Base-by-base conservation (phyloP, 2,113 vertebrate genomes). In the Verasper variegatus region DNA sequence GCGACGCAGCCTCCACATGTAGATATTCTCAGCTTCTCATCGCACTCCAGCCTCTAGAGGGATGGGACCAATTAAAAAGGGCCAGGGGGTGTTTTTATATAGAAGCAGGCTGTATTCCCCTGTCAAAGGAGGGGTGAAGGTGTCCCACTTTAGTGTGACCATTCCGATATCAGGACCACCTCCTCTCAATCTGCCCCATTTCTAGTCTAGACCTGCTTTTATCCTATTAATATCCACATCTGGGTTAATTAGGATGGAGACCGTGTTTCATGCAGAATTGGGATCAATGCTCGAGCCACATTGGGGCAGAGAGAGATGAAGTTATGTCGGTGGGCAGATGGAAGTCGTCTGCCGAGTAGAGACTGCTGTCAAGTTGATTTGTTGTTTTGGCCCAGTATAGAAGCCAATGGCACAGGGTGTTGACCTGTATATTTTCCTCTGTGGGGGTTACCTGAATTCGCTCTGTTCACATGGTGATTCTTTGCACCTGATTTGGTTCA, bases 241-340 rank as follows among this genome's bases (percentile, higher is more conserved):
- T 95, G 92, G 94, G 94, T 94, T 95, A 95, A 95, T 95, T 92
- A 94, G 93, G 83, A 93, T 78, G 56, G 94, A 94, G 93, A 92
- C 90, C 82, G 52, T 58, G 81, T 88, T 90, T 85, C 84, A 78
- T 89, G 76, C 68, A 86, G 84, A 91, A 93, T 89, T 89, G 83
- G 85, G 88, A 91, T 77, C 86, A 84, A 78, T 73, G 64, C 81
- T 82, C 52, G 56, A 81, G 78, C 79, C 84, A 82, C 80, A 63
- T 80, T 62, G 71, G 81, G 75, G 64, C 76, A 64, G 61, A 72
- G 72, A 74, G 31, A 58, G 23, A 70, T 57, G 24, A 60, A 65
- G 64, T 65, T 47, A 42, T 71, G 56, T 60, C 37, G 18, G 21
- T 21, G 65, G 47, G 23, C n/a, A 21, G 65, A 55, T 68, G 42